Conservation (phyloP, 2,888 invertebrate species). For the Pheosia gnoma region DNA sequence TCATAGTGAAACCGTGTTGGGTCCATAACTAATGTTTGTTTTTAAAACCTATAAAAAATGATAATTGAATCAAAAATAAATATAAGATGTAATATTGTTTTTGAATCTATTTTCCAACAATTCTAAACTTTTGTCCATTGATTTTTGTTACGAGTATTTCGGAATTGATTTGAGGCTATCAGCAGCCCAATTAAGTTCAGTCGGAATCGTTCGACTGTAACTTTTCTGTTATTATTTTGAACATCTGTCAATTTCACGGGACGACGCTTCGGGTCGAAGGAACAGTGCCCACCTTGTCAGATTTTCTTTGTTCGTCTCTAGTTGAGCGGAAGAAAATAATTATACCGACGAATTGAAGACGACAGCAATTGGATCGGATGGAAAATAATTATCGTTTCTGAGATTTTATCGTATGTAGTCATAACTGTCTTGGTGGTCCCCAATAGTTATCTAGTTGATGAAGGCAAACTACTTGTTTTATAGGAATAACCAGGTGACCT, state of each 20-base stretch:
- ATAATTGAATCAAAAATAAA: too few relatives aligned
- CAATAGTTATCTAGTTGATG: slow-evolving; percentile 9
- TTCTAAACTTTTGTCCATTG: slow-evolving; percentile 26
- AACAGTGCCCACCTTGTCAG: slow-evolving; percentile 53
- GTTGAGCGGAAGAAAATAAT: slow-evolving; percentile 75
- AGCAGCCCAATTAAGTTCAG: slow-evolving; percentile 51
- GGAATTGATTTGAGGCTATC: slow-evolving; percentile 51
- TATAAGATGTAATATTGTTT: neutral
- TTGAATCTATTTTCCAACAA: slow-evolving; percentile 15
- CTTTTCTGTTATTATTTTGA: slow-evolving; percentile 67
- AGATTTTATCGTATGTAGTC: slow-evolving; percentile 21
- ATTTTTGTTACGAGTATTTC: slow-evolving; percentile 36
- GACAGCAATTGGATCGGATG: slow-evolving; percentile 47
- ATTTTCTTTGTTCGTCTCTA: slow-evolving; percentile 64
- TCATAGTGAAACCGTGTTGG: slow-evolving; percentile 93
- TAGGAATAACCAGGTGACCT: neutral
- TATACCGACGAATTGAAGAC: slow-evolving; percentile 58
- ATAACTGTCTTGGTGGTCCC: slow-evolving; percentile 9
- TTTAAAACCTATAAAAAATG: too few relatives aligned
- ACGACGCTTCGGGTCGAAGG: slow-evolving; percentile 59
- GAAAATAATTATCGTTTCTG: slow-evolving; percentile 43
- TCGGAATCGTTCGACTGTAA: slow-evolving; percentile 51
- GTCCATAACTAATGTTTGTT: slow-evolving; percentile 85
- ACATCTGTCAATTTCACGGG: slow-evolving; percentile 70
- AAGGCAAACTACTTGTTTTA: neutral